These are phyloP conservation scores for Drosophila navojoa DNA, from an alignment of 1,140 invertebrate species.

Conservation along the genomic window DNA sequence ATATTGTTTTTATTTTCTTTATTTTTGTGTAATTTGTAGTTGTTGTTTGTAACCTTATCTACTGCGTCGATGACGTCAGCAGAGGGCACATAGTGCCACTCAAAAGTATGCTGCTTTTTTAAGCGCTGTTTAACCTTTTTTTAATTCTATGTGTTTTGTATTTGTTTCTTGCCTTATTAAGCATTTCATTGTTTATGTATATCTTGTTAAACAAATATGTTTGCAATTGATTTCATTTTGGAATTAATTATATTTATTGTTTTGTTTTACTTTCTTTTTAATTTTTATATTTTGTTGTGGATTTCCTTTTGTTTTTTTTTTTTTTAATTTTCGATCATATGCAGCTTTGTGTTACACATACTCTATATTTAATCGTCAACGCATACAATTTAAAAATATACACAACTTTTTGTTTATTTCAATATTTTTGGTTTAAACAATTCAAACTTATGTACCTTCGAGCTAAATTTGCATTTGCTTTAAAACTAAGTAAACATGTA, in stretches of 20 bases:
- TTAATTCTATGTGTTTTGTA: conserved; percentile 24
- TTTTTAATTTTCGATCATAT: conserved; percentile 22
- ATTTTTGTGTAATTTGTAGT: conserved; percentile 32
- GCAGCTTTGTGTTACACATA: conserved; percentile 40
- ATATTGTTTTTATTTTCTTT: conserved; percentile 24
- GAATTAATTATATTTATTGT: conserved; percentile 36
- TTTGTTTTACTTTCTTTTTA: conserved; percentile 9
- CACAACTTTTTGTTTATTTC: conserved; percentile 75
- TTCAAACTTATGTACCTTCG: conserved; percentile 74
- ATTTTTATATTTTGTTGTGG: conserved; percentile 19
- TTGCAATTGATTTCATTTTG: conserved; percentile 19
- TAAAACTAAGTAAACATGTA: conserved; percentile 81
- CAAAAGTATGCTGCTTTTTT: conserved; percentile 50
- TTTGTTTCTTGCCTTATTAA: conserved; percentile 25
- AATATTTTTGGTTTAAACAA: conserved; percentile 82
- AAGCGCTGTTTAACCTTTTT: conserved; percentile 11
- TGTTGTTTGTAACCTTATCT: conserved; percentile 68
- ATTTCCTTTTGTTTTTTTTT: conserved; percentile 10
- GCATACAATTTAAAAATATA: conserved; percentile 63
- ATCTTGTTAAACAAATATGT: conserved; percentile 35
- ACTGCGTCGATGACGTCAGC: conserved; percentile 52
- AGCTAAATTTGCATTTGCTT: conserved; percentile 68
- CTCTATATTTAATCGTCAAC: conserved; percentile 38
- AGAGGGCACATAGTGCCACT: conserved; percentile 67
- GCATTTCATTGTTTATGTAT: conserved; percentile 28